Percentiles rank a stretch among this genome's conserved stretches.
Conservation (phyloP, 2,797 vertebrate species). For the Argentina silus region DNA sequence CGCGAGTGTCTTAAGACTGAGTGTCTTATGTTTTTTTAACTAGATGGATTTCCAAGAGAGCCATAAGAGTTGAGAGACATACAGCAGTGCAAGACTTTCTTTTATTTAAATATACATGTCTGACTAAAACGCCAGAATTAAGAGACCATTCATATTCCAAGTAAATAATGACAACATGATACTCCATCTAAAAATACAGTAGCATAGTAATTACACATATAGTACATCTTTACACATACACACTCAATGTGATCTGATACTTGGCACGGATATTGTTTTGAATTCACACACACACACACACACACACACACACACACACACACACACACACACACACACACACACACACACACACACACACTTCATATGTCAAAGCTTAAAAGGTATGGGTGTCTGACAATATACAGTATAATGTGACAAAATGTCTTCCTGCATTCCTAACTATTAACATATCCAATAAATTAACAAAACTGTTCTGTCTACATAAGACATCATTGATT, state of each 20-base stretch:
- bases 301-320: neutral
- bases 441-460: conserved; percentile 54
- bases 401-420: neutral
- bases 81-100: conserved; percentile 37
- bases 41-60: neutral
- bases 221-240: conserved; percentile 71
- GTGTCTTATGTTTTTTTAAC: neutral
- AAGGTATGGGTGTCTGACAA: conserved; percentile 2
- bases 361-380: conserved; percentile 20
- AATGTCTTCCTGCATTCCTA: conserved; percentile 31
- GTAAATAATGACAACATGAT: conserved; percentile 46
- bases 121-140: conserved; percentile 85
- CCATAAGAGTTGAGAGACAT: neutral
- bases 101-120: conserved; percentile 79
- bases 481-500: conserved; percentile 37
- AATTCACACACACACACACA: conserved; percentile 6
- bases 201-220: conserved; percentile 62
- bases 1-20: neutral
- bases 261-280: conserved; percentile 32
- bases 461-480: conserved; percentile 50
- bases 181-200: conserved; percentile 55
- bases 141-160: conserved; percentile 54
- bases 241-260: conserved; percentile 38
- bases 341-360: conserved; percentile 14
- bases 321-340: neutral